A percentile compares a stretch with the other conserved stretches of the same genome.
Evolutionary conservation across 53 echinoderm and acorn worm species (phyloP).

Genomic region (Zoroaster sp.): DNA sequence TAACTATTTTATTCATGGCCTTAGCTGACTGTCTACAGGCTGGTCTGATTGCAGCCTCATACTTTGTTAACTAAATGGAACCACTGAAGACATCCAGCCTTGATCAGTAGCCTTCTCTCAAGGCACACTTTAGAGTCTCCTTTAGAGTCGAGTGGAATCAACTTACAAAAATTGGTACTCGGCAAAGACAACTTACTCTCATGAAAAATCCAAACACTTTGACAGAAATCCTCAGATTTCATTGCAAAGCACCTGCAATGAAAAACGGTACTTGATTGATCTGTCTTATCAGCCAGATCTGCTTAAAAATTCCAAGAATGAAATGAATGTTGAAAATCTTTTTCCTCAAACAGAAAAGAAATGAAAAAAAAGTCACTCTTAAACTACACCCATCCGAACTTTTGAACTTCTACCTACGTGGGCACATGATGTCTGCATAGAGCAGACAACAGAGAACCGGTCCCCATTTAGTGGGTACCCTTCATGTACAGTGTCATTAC

Average conservation of each 20-base stretch:
- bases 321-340: background rate
- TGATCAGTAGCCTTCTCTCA: no score
- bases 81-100: no score
- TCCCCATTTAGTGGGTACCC: background rate
- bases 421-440: background rate
- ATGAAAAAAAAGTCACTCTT: background rate
- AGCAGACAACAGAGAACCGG: background rate
- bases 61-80: background rate
- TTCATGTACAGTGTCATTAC: background rate
- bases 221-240: no score
- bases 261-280: no score
- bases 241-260: no score
- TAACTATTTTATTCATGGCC: background rate
- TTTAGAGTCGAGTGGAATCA: no score
- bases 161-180: no score
- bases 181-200: no score
- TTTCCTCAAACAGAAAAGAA: background rate
- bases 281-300: no score
- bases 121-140: no score
- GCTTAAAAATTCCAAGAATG: background rate
- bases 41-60: background rate
- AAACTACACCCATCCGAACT: slow-evolving; percentile 15
- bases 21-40: background rate
- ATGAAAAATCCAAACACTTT: no score
- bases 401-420: slow-evolving; percentile 1